Conservation (phyloP, 2,113 vertebrate genomes). For the Ochotona curzoniae region DNA sequence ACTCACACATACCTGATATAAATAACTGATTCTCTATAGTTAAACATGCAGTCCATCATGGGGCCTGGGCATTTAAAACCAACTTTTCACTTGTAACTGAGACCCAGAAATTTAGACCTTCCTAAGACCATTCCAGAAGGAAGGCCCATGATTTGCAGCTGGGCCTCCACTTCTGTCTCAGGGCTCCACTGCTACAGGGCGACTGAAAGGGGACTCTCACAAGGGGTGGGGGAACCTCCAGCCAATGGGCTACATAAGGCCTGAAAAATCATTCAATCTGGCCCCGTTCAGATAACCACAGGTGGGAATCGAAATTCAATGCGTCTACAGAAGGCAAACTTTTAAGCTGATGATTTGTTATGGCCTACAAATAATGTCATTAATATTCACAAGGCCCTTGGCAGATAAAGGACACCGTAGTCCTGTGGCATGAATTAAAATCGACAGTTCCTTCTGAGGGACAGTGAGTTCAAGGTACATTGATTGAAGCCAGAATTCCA, state of each 20-base stretch:
- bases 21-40: not conserved
- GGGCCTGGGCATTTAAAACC: not conserved
- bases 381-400: too few species aligned
- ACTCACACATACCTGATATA: not conserved
- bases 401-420: too few species aligned
- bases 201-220: not conserved
- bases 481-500: not conserved
- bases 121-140: not conserved
- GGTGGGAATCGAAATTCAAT: too few species aligned
- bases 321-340: too few species aligned
- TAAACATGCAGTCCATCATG: not conserved
- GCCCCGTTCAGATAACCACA: too few species aligned
- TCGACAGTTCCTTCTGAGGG: not conserved
- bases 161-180: not conserved
- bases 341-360: too few species aligned
- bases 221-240: too few species aligned
- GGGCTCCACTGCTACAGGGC: not conserved
- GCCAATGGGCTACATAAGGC: too few species aligned
- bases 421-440: not conserved
- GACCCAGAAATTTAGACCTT: not conserved
- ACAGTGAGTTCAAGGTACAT: not conserved
- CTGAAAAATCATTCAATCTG: too few species aligned
- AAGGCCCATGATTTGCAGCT: not conserved
- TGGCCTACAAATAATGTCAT: too few species aligned
- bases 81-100: constrained; percentile 6